Evolutionary conservation across 2,888 invertebrate species (phyloP), one percentile per base, ranked within the genome.

Genomic region (Ramazzottius varieornatus): DNA sequence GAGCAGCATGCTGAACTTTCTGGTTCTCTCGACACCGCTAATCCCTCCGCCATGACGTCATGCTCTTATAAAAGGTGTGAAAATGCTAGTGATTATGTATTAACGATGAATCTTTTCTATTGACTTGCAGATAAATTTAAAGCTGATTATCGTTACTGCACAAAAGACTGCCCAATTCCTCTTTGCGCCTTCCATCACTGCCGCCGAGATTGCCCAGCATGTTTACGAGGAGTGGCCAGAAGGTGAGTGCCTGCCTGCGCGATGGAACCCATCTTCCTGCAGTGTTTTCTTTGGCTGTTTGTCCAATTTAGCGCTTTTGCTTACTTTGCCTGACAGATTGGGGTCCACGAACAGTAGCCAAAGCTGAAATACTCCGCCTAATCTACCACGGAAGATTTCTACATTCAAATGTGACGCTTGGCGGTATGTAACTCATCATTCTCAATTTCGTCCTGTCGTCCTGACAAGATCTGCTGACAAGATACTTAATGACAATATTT

Each of bases 211-310:
- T 78, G 93, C 96, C 73, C 89, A 94, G 81, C 86, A 89, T 82
- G 94, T 98, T 75, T 96, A 93, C 81, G 93, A 92, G 78, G 90
- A 92, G 79, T 98, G 98, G 98, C 94, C 96, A 69, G 86, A 89
- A 84, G 94, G 96, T 94, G 81, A 79, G 75, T 68, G 33, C 34
- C 46, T 32, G 32, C 32, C 63, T 1, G n/a, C n/a, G n/a, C n/a
- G n/a, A 63, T 65, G 16, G 65, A 24, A 32, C n/a, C n/a, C n/a
- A n/a, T n/a, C n/a, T n/a, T n/a, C n/a, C n/a, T n/a, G n/a, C n/a
- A n/a, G n/a, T n/a, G n/a, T n/a, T n/a, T n/a, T n/a, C n/a, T 63
- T 16, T n/a, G n/a, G n/a, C n/a, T n/a, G n/a, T n/a, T n/a, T n/a
- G n/a, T n/a, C n/a, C n/a, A n/a, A n/a, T n/a, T n/a, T n/a, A n/a